Base-by-base conservation (phyloP, 1,140 invertebrate genomes). In the Globodera ellingtonae region DNA sequence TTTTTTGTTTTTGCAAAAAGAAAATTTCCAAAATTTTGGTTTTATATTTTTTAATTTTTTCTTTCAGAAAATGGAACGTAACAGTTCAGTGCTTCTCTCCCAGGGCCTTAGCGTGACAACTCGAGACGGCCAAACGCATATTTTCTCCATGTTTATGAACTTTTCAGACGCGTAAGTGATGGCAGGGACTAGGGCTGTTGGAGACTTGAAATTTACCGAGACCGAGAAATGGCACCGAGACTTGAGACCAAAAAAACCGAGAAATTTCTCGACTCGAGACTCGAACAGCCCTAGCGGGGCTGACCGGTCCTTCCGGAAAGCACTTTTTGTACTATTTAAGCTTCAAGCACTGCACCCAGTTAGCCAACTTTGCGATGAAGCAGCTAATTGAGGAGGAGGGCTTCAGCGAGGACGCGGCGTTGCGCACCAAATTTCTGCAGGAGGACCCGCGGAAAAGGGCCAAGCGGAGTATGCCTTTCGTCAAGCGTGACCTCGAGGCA, bases 361-460 rank as follows among this genome's bases (percentile, higher is more conserved):
- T 99, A 59, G 94, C 95, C 70, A 98, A 98, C 91, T 93, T 98
- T 90, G 96, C 96, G 67, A 97, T 98, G 93, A 95, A 95, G 92
- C 94, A 95, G 92, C 91, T 95, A 76, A 95, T 95, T 85, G 93
- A 94, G 89, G 94, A 95, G 89, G 94, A 94, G 90, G 92, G 92
- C 76, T 96, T 94, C 89, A 93, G 93, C 84, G 94, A 94, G 90
- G 95, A 96, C 88, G 93, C 93, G 89, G 93, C 94, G 71, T 91
- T 96, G 65, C 89, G 94, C 21, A 92, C 92, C 69, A 96, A 96
- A 90, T 90, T 94, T 67, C 93, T 93, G 92, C 93, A 91, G 89
- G 85, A 77, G 79, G 75, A 72, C 59, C 78, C 76, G 76, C 80
- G 65, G 44, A 86, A 80, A 47, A 44, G 83, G 47, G 59, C 88